Conservation (phyloP, 2,888 invertebrate species). For the Drosophila paucipuncta region DNA sequence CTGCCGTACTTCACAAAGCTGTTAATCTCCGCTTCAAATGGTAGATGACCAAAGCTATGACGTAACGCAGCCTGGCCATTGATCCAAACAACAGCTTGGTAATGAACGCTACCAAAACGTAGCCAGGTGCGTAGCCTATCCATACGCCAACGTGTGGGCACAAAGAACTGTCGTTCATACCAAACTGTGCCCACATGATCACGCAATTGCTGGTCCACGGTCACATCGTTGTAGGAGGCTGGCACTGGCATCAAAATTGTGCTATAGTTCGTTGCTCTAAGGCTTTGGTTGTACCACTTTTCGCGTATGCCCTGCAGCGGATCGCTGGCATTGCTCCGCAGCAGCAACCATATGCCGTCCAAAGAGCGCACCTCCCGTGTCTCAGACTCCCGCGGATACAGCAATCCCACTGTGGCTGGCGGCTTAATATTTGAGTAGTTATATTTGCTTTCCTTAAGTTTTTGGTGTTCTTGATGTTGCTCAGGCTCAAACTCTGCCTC, state of each 20-base stretch:
- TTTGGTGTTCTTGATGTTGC: conserved; percentile 1
- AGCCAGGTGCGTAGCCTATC: conserved; percentile 90
- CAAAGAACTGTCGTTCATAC: conserved; percentile 95
- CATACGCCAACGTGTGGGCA: conserved; percentile 90
- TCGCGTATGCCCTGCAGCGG: conserved; percentile 90
- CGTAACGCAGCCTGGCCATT: conserved; percentile 92
- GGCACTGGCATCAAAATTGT: conserved; percentile 97
- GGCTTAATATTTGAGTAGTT: conserved; percentile 32
- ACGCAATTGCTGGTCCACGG: conserved; percentile 89
- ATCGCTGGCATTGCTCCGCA: conserved; percentile 89
- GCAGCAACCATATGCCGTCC: conserved; percentile 97
- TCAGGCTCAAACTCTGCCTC: background rate
- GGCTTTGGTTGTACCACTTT: conserved; percentile 90
- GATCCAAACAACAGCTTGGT: conserved; percentile 94
- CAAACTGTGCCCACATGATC: conserved; percentile 98
- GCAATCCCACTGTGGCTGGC: conserved; percentile 75
- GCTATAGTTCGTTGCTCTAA: conserved; percentile 87
- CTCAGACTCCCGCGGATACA: conserved; percentile 89
- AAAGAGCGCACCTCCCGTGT: conserved; percentile 91
- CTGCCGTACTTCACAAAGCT: conserved; percentile 88
- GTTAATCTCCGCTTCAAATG: conserved; percentile 95
- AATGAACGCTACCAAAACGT: conserved; percentile 96
- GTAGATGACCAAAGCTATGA: conserved; percentile 98
- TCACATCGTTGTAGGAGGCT: conserved; percentile 97
- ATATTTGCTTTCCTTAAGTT: conserved; percentile 2